Evolutionary conservation across 2,888 invertebrate genomes (phyloP).

Genomic region (Acleris holmiana): DNA sequence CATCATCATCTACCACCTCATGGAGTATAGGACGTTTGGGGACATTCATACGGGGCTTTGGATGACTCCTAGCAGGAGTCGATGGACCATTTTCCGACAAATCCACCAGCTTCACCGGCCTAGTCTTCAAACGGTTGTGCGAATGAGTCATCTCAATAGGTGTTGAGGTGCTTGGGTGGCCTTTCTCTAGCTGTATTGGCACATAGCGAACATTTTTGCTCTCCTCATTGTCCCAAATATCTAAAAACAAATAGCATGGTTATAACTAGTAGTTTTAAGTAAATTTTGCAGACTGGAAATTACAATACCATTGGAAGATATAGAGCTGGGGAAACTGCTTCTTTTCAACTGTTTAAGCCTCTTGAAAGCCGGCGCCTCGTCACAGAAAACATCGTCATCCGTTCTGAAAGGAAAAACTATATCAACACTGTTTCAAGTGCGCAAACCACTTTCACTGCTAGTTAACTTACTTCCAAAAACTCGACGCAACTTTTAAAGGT

Average conservation of each 20-base stretch:
- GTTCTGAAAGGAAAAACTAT: constrained; percentile 60
- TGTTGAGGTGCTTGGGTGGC: constrained; percentile 76
- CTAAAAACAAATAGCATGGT: constrained; percentile 49
- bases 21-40: constrained; percentile 62
- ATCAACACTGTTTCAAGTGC: constrained; percentile 5
- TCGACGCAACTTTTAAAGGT: constrained; percentile 66
- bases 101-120: constrained; percentile 63
- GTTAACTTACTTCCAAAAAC: constrained; percentile 71
- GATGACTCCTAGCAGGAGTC: constrained; percentile 60
- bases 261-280: constrained; percentile 8
- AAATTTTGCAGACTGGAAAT: constrained; percentile 1
- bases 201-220: constrained; percentile 68
- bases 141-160: constrained; percentile 58
- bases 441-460: constrained; percentile 1
- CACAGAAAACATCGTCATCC: constrained; percentile 70
- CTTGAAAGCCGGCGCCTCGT: constrained; percentile 73
- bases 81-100: constrained; percentile 56
- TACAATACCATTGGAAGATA: constrained; percentile 64
- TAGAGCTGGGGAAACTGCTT: constrained; percentile 65
- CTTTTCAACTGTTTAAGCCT: constrained; percentile 66
- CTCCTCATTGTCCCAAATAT: constrained; percentile 55
- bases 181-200: constrained; percentile 69
- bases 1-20: constrained; percentile 65
- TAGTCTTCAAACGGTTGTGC: constrained; percentile 49
- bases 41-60: constrained; percentile 64